These are phyloP conservation scores for Cinclus mexicanus DNA, from an alignment of 2,113 vertebrate genomes.

Conservation along the genomic window DNA sequence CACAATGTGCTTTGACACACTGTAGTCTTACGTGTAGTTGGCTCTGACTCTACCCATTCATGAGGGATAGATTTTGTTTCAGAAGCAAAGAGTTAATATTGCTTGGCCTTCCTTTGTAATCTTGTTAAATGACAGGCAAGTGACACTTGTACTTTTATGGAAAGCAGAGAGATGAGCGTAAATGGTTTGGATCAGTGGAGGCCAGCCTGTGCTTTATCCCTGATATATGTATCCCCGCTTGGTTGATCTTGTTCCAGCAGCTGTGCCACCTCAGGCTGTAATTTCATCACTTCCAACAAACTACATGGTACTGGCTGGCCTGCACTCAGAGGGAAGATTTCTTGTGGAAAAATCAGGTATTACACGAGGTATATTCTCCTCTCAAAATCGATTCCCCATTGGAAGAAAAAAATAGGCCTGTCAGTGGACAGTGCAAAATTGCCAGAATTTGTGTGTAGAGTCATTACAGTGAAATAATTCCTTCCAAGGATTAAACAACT, in stretches of 20 bases:
- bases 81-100: slow-evolving; percentile 1
- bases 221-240: not conserved
- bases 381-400: not conserved
- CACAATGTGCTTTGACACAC: not conserved
- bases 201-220: not conserved
- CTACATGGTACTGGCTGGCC: not conserved
- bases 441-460: not conserved
- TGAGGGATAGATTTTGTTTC: slow-evolving; percentile 6
- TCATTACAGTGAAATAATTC: not conserved
- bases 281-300: not conserved
- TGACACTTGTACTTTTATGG: not conserved
- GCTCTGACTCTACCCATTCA: not conserved
- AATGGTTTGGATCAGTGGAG: not conserved
- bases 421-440: not conserved
- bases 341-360: not conserved
- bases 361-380: not conserved
- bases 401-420: not conserved
- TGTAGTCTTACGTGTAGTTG: not conserved
- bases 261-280: slow-evolving; percentile 5
- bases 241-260: not conserved
- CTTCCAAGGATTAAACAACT: not conserved
- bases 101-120: not conserved
- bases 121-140: slow-evolving; percentile 21
- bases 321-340: not conserved
- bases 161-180: not conserved